Evolutionary conservation across 2,113 vertebrate species (phyloP).

Genomic region (Emydura subglobosa): DNA sequence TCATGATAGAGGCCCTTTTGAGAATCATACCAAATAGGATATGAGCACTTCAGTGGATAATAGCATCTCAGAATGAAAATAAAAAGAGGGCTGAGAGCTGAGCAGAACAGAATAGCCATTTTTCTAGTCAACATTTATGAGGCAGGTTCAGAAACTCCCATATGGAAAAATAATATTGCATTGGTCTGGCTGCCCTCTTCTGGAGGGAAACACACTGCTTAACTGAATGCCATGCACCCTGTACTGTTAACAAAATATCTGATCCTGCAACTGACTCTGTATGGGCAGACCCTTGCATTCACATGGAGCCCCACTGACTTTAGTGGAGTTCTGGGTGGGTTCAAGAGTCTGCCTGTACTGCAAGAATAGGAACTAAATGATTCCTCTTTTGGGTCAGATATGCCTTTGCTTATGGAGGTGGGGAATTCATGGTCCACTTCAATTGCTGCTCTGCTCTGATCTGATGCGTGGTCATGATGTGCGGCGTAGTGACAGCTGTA

Average conservation of each 20-base stretch:
- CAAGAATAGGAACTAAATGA: fast-evolving
- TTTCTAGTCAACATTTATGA: neutral
- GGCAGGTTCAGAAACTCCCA: neutral
- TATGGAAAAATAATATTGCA: neutral
- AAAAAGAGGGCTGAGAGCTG: neutral
- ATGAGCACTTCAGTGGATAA: neutral
- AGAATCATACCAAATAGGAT: neutral
- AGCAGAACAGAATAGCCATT: neutral
- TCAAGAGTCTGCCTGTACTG: neutral
- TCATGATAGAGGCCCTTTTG: neutral
- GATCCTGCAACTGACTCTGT: neutral
- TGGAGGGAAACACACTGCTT: neutral
- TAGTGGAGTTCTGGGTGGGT: neutral
- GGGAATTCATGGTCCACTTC: neutral
- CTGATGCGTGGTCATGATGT: fast-evolving
- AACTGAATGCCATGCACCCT: neutral
- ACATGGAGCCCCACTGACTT: fast-evolving
- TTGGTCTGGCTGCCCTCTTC: neutral
- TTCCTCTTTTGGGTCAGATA: fast-evolving
- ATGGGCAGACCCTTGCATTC: neutral
- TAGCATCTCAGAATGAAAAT: neutral
- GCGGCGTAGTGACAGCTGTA: neutral
- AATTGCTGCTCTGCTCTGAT: neutral
- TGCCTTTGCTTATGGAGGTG: neutral
- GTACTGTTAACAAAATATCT: neutral